phyloP scores from a whole-genome alignment of 1,140 invertebrate genomes.

The Kradibia gibbosae region DNA sequence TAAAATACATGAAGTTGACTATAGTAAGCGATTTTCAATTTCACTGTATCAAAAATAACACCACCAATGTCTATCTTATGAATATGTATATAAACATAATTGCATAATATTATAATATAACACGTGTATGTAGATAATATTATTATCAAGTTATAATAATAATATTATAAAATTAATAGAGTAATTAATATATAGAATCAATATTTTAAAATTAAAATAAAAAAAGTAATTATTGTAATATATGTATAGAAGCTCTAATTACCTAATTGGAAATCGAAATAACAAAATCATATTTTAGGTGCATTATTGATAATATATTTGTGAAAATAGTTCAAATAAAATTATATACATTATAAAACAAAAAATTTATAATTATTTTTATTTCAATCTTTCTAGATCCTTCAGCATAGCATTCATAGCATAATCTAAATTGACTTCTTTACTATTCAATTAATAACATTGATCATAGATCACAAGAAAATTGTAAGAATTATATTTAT shows the following conservation, averaged over 20 bases:
- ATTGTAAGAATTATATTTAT: no score
- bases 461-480: no score
- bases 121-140: conserved; percentile 25
- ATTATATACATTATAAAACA: conserved; percentile 23
- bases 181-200: conserved; percentile 49
- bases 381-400: background rate
- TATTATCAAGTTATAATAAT: conserved; percentile 14
- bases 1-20: conserved; percentile 11
- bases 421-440: no score
- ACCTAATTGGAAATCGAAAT: conserved; percentile 63
- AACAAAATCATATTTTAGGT: background rate
- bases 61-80: conserved; percentile 59
- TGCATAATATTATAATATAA: conserved; percentile 33
- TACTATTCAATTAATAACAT: no score
- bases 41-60: conserved; percentile 51
- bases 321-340: conserved; percentile 61
- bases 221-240: conserved; percentile 64
- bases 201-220: conserved; percentile 35
- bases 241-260: conserved; percentile 67
- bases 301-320: conserved; percentile 61
- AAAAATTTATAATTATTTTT: conserved; percentile 5
- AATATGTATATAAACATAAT: conserved; percentile 64
- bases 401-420: background rate
- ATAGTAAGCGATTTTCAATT: conserved; percentile 49
- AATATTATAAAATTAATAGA: conserved; percentile 50